A percentile compares a stretch with the other conserved stretches of the same genome.
Conservation (phyloP, 2,888 invertebrate genomes). For the Pediacus dermestoides region DNA sequence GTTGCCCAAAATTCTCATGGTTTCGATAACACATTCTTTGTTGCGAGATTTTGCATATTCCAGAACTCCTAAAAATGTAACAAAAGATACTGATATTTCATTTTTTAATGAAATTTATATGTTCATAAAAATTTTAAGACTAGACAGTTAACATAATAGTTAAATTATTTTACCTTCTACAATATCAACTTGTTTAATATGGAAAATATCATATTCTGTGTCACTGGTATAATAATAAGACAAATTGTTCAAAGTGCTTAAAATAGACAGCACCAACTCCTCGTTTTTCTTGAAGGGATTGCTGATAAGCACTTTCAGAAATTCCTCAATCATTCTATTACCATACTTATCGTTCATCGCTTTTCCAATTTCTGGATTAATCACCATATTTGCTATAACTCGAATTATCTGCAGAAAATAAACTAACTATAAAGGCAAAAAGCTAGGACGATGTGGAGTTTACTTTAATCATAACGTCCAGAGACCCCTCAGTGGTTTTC, state of each 20-base stretch:
- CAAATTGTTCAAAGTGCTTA: constrained; percentile 81
- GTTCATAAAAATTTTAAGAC: not conserved
- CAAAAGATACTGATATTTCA: constrained; percentile 3
- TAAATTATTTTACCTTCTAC: constrained; percentile 47
- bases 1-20: constrained; percentile 79
- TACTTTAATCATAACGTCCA: constrained; percentile 70
- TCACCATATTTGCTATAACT: constrained; percentile 81
- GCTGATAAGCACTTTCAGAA: constrained; percentile 49
- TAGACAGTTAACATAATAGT: not conserved
- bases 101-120: constrained; percentile 1
- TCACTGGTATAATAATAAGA: constrained; percentile 67
- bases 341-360: constrained; percentile 54
- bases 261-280: constrained; percentile 72
- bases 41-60: constrained; percentile 48
- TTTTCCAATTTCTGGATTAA: constrained; percentile 72
- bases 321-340: constrained; percentile 46
- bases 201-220: constrained; percentile 48
- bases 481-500: constrained; percentile 52
- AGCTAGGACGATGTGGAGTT: not conserved
- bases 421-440: constrained; percentile 5
- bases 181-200: constrained; percentile 51
- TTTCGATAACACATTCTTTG: constrained; percentile 62
- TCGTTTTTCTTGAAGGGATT: constrained; percentile 58
- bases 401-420: constrained; percentile 60
- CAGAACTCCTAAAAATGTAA: constrained; percentile 45